Evolutionary conservation across 2,797 vertebrate species (phyloP), one percentile per base, ranked within the genome.

Genomic region (Enteromius radiatus): DNA sequence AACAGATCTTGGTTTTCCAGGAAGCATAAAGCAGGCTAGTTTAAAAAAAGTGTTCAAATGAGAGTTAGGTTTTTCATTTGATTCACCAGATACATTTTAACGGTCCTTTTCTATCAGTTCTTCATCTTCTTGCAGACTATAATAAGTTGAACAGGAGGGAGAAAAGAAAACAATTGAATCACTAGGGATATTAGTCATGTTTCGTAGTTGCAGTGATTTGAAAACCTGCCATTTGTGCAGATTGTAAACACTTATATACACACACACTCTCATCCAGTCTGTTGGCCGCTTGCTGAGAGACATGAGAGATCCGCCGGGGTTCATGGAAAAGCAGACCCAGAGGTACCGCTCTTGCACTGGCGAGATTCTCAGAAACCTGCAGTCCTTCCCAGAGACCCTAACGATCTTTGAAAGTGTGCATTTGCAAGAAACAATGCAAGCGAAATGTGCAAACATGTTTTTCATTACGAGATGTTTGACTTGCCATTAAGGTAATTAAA

Each of bases 241-340:
- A 85, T 19, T 73, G 77, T 83, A 87, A 84, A 87, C 84, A 86
- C 82, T 83, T 54, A 71, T 67, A 78, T 28, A 81, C 54, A 81
- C 54, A 81, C 38, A 80, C 33, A 80, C 74, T 77, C 67, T 78
- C 45, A 43, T 47, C 41, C 61, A 81, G 75, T 79, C 52, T 90
- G 86, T 92, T 92, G 87, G 45, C 89, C 81, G 91, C 90, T 87
- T 6, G 85, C n/a, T 74, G 78, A 85, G 80, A 83, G 70, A 84
- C 83, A 85, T 9, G 43, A 86, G 67, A 87, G 74, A 73, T 78
- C 54, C 83, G 19, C 54, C 19, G 82, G 71, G 28, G 78, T 88
- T 90, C 88, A 88, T 88, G 86, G 89, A 91, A 91, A 91, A 87
- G 83, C 38, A 84, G 81, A 83, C 87, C 81, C 82, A 78, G 84